phyloP scores from a whole-genome alignment of 2,113 vertebrate species.

The Paedocypris sp. region DNA sequence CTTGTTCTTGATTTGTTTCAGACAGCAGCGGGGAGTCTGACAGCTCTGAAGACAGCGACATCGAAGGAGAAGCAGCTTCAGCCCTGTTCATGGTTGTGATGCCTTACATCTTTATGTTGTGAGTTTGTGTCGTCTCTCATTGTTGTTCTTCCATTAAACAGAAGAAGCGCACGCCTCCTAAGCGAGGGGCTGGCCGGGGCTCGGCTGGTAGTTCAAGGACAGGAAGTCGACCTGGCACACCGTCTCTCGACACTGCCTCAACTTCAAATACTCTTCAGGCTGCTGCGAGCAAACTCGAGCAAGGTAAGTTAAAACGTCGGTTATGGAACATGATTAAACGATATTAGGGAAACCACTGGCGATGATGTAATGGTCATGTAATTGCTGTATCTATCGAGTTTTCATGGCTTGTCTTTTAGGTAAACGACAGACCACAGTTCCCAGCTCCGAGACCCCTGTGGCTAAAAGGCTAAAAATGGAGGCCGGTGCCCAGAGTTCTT shows the following conservation, averaged over 20 bases:
- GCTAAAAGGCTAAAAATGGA: slow-evolving; percentile 80
- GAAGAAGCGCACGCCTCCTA: slow-evolving; percentile 83
- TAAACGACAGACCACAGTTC: slow-evolving; percentile 58
- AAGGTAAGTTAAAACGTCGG: slow-evolving; percentile 50
- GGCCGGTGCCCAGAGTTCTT: slow-evolving; percentile 61
- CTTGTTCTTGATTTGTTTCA: slow-evolving; percentile 36
- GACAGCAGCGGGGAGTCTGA: slow-evolving; percentile 87
- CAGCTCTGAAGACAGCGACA: slow-evolving; percentile 86
- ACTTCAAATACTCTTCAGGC: slow-evolving; percentile 76
- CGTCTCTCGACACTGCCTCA: slow-evolving; percentile 62
- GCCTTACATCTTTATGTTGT: neutral
- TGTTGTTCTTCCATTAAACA: slow-evolving; percentile 19
- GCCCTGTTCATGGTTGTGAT: slow-evolving; percentile 79
- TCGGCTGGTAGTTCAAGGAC: slow-evolving; percentile 75
- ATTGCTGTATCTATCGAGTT: neutral
- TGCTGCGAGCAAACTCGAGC: slow-evolving; percentile 79
- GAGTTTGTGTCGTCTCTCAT: slow-evolving; percentile 10
- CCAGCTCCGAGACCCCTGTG: slow-evolving; percentile 56
- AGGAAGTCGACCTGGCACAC: slow-evolving; percentile 74
- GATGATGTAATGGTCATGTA: neutral
- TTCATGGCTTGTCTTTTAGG: slow-evolving; percentile 47
- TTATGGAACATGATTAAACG: too few species aligned
- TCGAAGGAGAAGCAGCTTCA: slow-evolving; percentile 75
- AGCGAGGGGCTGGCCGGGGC: slow-evolving; percentile 69
- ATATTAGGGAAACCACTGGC: too few species aligned